phyloP scores from a whole-genome alignment of 2,888 invertebrate genomes.

The Hyposoter dolosus region DNA sequence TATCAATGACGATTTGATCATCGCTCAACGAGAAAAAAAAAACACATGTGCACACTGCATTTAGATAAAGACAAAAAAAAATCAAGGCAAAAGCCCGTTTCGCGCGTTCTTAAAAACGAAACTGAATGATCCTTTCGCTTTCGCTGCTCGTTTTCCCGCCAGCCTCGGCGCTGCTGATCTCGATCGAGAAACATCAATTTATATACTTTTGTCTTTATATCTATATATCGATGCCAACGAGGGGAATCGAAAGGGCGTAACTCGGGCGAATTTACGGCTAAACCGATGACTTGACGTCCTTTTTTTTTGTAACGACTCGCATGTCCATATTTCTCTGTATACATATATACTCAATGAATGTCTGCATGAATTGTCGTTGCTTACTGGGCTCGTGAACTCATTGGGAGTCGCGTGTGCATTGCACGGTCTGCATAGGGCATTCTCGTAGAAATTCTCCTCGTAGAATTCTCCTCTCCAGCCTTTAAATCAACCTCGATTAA shows the following conservation, averaged over 20 bases:
- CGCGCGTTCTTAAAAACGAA: conserved; percentile 49
- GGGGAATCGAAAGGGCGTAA: background rate
- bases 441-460: background rate
- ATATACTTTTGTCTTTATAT: background rate
- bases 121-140: conserved; percentile 60
- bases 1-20: conserved; percentile 5
- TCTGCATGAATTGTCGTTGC: background rate
- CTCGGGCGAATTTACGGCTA: background rate
- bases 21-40: conserved; percentile 3
- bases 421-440: background rate
- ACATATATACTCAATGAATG: background rate
- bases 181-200: conserved; percentile 29
- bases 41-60: background rate
- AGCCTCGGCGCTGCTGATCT: background rate
- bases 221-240: background rate
- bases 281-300: background rate
- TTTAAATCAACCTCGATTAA: conserved; percentile 10
- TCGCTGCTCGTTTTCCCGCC: conserved; percentile 31
- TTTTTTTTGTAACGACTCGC: background rate
- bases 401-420: background rate
- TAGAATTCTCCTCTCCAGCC: background rate
- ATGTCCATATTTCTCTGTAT: background rate
- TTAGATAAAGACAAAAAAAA: background rate
- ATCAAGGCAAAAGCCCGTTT: conserved; percentile 36
- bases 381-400: conserved; percentile 8